Evolutionary conservation across 2,113 vertebrate species (phyloP).

Genomic region (Perca schrenkii): DNA sequence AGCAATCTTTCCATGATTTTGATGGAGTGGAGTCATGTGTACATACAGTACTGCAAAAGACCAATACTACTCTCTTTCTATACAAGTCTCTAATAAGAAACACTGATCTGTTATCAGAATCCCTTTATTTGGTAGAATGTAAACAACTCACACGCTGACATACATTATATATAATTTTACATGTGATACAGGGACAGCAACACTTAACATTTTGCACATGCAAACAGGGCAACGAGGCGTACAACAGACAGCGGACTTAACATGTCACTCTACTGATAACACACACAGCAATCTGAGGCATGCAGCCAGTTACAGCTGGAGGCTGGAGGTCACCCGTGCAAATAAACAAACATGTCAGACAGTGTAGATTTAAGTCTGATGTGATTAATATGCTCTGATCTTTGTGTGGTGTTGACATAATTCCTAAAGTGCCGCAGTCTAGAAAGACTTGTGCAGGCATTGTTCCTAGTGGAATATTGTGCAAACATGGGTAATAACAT

Average conservation of each 20-base stretch:
- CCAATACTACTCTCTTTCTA: slow-evolving; percentile 15
- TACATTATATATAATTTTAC: slow-evolving; percentile 28
- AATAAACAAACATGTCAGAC: slow-evolving; percentile 28
- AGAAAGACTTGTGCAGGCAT: slow-evolving; percentile 13
- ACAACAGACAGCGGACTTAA: slow-evolving; percentile 46
- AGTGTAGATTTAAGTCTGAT: slow-evolving; percentile 32
- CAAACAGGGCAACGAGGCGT: slow-evolving; percentile 24
- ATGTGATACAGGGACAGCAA: slow-evolving; percentile 48
- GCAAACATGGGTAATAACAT: slow-evolving; percentile 13
- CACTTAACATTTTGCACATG: slow-evolving; percentile 52
- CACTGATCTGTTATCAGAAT: slow-evolving; percentile 69
- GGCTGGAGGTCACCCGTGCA: slow-evolving; percentile 28
- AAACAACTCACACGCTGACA: slow-evolving; percentile 34
- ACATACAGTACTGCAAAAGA: background rate
- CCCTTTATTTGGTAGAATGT: slow-evolving; percentile 65
- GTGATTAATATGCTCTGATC: slow-evolving; percentile 42
- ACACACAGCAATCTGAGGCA: slow-evolving; percentile 50
- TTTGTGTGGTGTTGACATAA: slow-evolving; percentile 3
- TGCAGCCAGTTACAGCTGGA: slow-evolving; percentile 54
- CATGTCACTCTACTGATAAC: slow-evolving; percentile 46
- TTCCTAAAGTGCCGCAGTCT: slow-evolving; percentile 37
- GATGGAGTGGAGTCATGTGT: too few relatives aligned
- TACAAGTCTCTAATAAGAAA: slow-evolving; percentile 49
- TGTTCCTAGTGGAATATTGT: slow-evolving; percentile 11
- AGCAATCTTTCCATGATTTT: too few relatives aligned